Evolutionary conservation across 2,888 invertebrate species (phyloP).

Genomic region (Elysia crispata): DNA sequence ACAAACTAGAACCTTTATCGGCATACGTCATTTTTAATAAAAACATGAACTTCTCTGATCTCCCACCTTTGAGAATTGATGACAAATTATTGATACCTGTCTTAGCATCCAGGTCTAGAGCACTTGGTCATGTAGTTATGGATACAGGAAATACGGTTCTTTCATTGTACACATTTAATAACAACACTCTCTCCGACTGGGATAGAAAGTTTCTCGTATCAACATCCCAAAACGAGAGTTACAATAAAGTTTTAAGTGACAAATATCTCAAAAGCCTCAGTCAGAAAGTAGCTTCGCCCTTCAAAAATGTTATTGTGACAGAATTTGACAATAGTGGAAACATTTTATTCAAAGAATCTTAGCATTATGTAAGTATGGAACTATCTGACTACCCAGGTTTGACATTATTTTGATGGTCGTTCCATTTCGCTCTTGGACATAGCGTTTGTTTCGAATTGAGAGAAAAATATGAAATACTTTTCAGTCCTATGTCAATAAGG

Average conservation of each 20-base stretch:
- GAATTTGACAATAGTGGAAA: no score
- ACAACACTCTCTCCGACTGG: constrained; percentile 26
- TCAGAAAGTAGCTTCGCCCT: no score
- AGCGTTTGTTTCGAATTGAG: no score
- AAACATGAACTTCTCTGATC: background rate
- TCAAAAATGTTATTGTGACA: no score
- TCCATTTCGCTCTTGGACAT: no score
- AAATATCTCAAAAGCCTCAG: constrained; percentile 12
- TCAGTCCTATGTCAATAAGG: no score
- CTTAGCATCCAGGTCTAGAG: constrained; percentile 27
- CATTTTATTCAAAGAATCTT: constrained; percentile 1
- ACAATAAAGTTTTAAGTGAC: constrained; percentile 26
- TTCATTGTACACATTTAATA: background rate
- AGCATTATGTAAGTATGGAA: background rate
- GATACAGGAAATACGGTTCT: constrained; percentile 6
- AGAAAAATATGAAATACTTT: no score
- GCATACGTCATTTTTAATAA: constrained; percentile 23
- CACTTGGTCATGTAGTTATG: constrained; percentile 30
- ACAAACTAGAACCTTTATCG: background rate
- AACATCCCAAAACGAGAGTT: constrained; percentile 20
- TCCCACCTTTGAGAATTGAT: constrained; percentile 24
- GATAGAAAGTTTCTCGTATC: background rate
- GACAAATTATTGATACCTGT: constrained; percentile 27
- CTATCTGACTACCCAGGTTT: no score
- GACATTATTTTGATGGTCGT: no score